phyloP scores from a whole-genome alignment of 2,797 vertebrate species.

The Liasis olivaceus region DNA sequence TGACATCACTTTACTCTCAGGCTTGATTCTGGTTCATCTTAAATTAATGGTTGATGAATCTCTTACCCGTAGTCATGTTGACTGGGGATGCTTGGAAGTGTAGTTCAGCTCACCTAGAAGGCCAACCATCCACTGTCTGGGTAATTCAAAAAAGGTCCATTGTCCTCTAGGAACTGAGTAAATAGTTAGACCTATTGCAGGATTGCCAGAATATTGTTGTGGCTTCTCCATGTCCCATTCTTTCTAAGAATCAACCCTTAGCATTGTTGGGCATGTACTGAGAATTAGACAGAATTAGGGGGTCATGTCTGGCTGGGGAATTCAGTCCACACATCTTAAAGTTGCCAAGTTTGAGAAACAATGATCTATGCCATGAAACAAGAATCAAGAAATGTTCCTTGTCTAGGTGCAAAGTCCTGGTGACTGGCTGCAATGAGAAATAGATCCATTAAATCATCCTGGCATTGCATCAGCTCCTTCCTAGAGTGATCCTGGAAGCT shows the following conservation, averaged over 20 bases:
- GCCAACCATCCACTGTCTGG: not conserved
- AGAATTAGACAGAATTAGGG: not conserved
- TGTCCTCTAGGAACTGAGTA: not conserved
- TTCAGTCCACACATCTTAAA: too few relatives aligned
- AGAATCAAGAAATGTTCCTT: not conserved
- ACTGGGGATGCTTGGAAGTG: not conserved
- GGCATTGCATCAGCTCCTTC: not conserved
- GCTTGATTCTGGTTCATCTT: not conserved
- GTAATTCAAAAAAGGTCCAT: not conserved
- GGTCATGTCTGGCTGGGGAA: not conserved
- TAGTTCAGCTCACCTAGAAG: not conserved
- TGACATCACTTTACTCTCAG: not conserved
- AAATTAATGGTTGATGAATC: not conserved
- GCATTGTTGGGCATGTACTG: not conserved
- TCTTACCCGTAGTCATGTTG: not conserved
- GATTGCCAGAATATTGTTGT: not conserved
- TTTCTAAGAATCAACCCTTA: not conserved
- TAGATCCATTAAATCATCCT: not conserved
- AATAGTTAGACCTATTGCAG: not conserved
- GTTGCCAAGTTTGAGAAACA: too few relatives aligned
- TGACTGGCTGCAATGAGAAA: not conserved
- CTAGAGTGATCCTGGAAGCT: not conserved
- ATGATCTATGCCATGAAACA: too few relatives aligned
- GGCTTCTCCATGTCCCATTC: not conserved
- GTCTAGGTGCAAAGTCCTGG: not conserved